These are phyloP conservation scores for Eurois occulta DNA, from an alignment of 2,888 invertebrate species.

Conservation along the genomic window DNA sequence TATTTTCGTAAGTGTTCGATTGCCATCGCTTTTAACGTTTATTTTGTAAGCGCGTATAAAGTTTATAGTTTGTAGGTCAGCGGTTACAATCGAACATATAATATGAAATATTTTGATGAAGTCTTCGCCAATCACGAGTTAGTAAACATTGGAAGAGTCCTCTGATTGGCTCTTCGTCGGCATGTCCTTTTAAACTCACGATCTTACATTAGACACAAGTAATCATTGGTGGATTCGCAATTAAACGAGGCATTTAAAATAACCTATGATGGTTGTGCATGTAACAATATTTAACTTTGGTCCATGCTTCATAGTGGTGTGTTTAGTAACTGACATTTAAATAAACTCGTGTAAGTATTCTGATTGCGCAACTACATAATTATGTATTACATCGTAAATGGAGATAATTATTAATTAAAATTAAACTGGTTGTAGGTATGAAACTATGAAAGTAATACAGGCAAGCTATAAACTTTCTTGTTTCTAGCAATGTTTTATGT, in stretches of 20 bases:
- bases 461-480: neutral
- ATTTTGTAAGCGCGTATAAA: conserved; percentile 51
- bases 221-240: conserved; percentile 69
- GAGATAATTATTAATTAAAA: conserved; percentile 6
- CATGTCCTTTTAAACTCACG: conserved; percentile 67
- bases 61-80: conserved; percentile 65
- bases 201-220: conserved; percentile 64
- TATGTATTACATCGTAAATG: neutral
- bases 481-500: neutral
- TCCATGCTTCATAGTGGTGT: conserved; percentile 1
- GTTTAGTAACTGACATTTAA: conserved; percentile 14
- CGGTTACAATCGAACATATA: conserved; percentile 60
- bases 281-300: conserved; percentile 36
- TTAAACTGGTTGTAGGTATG: neutral
- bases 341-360: conserved; percentile 21
- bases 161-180: conserved; percentile 57
- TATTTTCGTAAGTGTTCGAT: conserved; percentile 51
- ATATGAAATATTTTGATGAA: conserved; percentile 62
- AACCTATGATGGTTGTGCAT: conserved; percentile 57
- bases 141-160: conserved; percentile 41
- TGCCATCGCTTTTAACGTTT: conserved; percentile 35
- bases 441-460: neutral
- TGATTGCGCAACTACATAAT: neutral
- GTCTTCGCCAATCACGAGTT: conserved; percentile 58
- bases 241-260: conserved; percentile 64